phyloP scores from a whole-genome alignment of 1,140 invertebrate species.

The Goniozus legneri region DNA sequence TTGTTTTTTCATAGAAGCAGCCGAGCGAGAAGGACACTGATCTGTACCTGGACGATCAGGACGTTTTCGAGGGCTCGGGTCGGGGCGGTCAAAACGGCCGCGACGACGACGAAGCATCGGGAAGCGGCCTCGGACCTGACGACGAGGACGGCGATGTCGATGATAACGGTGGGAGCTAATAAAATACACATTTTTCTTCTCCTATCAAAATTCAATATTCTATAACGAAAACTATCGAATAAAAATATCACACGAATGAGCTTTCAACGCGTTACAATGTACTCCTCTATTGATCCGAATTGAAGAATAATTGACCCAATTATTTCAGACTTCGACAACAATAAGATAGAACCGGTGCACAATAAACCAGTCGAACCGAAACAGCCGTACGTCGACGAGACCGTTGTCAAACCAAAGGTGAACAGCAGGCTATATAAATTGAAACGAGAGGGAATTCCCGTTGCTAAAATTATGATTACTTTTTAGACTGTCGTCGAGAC shows the following conservation, averaged over 20 bases:
- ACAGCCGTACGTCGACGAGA: constrained; percentile 38
- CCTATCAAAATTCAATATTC: too few relatives aligned
- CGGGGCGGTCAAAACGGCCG: constrained; percentile 52
- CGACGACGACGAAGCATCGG: constrained; percentile 66
- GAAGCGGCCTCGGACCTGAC: constrained; percentile 67
- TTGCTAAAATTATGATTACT: too few relatives aligned
- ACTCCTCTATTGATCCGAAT: not conserved
- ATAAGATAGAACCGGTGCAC: constrained; percentile 41
- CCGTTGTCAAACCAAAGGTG: constrained; percentile 30
- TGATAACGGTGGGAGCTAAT: constrained; percentile 37
- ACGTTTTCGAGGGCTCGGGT: constrained; percentile 53
- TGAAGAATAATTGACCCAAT: not conserved
- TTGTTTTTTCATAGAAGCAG: too few relatives aligned
- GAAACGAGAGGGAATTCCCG: too few relatives aligned
- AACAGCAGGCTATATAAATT: too few relatives aligned
- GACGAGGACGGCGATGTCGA: constrained; percentile 62
- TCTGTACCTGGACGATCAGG: constrained; percentile 54
- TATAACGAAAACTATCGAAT: not conserved
- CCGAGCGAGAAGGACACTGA: too few relatives aligned
- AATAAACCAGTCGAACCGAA: constrained; percentile 42
- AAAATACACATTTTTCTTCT: too few relatives aligned
- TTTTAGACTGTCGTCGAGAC: constrained; percentile 38
- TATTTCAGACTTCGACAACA: constrained; percentile 41
- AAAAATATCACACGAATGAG: constrained; percentile 1
- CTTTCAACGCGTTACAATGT: too few relatives aligned